phyloP scores from a whole-genome alignment of 2,888 invertebrate genomes.

The Caenorhabditis macrosperma region DNA sequence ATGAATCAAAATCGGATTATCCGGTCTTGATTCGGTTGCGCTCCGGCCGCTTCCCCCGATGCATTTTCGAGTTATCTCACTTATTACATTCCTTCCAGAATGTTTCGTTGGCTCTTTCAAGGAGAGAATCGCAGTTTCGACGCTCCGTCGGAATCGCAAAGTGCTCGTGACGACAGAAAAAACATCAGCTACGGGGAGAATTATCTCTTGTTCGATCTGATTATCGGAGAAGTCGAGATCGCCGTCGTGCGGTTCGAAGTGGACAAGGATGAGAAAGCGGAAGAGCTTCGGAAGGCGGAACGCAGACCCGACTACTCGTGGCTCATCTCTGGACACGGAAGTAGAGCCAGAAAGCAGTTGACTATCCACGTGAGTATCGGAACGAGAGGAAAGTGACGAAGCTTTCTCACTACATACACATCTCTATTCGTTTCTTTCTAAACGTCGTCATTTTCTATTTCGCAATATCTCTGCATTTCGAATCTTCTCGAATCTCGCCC shows the following conservation, averaged over 20 bases:
- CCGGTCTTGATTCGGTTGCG: slow-evolving; percentile 46
- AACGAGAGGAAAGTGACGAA: too few relatives aligned
- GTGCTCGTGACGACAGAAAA: slow-evolving; percentile 55
- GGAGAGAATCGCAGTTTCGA: slow-evolving; percentile 33
- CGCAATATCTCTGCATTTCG: neutral
- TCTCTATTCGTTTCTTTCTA: neutral
- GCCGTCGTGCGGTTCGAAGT: slow-evolving; percentile 43
- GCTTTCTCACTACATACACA: too few relatives aligned
- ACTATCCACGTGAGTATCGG: slow-evolving; percentile 26
- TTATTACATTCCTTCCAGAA: slow-evolving; percentile 6
- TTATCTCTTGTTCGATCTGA: slow-evolving; percentile 41
- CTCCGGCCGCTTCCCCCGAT: neutral
- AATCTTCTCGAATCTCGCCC: neutral
- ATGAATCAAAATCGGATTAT: slow-evolving; percentile 36
- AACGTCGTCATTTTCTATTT: neutral
- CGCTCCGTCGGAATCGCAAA: slow-evolving; percentile 40
- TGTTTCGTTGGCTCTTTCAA: slow-evolving; percentile 54
- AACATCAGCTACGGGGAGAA: slow-evolving; percentile 26
- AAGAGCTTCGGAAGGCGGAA: slow-evolving; percentile 25
- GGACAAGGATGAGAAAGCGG: slow-evolving; percentile 34
- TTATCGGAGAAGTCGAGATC: slow-evolving; percentile 52
- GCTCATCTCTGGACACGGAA: slow-evolving; percentile 30
- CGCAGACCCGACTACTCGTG: slow-evolving; percentile 59
- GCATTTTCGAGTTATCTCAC: slow-evolving; percentile 13
- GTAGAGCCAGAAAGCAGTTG: slow-evolving; percentile 31